Base-by-base conservation (phyloP, 2,888 invertebrate genomes). In the Pollenia angustigena region DNA sequence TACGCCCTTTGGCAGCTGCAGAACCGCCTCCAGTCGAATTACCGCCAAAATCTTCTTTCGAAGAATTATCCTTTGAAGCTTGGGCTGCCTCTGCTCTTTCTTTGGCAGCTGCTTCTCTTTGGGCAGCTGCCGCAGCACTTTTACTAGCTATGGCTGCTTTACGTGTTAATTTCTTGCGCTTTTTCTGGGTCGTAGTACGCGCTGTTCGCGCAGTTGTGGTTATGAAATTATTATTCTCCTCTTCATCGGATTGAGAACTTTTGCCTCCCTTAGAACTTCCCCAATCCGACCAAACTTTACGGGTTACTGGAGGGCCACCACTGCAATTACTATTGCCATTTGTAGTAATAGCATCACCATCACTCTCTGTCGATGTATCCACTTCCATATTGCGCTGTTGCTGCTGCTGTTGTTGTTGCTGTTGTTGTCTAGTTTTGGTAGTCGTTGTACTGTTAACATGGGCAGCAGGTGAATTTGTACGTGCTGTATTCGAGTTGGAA, bases 241-340 rank as follows among this genome's bases (percentile, higher is more conserved):
- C 95, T 78, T 95, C 95, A 88, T 95, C 95, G 18, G 95, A 95
- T 89, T 95, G 95, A 86, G 95, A 95, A 89, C 95, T 95, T 90
- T 95, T 95, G 60, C 94, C 95, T 90, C 95, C 95, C 44, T 94
- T 95, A 69, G 92, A 92, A 87, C 94, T 94, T 91, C 95, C 95
- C 94, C 95, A 96, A 91, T 96, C 96, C 6, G 96, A 95, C 97
- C 97, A 97, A 66, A 96, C 96, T 88, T 95, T 94, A 23, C 97
- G 94, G 9, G 96, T 96, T 40, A 96, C 96, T 4, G 96, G 95
- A 18, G 87, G 85, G 2, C 96, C 96, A 14, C 88, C 83, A n/a
- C 91, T 91, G 71, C 90, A 90, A 56, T 87, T 88, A 14, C 85
- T 87, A 89, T 94, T 95, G 56, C 85, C 88, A n/a, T 82, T 85